These are phyloP conservation scores for Sanderia malayensis DNA, from an alignment of 30 jellyfish, hydroid and myxozoan species.

Conservation along the genomic window DNA sequence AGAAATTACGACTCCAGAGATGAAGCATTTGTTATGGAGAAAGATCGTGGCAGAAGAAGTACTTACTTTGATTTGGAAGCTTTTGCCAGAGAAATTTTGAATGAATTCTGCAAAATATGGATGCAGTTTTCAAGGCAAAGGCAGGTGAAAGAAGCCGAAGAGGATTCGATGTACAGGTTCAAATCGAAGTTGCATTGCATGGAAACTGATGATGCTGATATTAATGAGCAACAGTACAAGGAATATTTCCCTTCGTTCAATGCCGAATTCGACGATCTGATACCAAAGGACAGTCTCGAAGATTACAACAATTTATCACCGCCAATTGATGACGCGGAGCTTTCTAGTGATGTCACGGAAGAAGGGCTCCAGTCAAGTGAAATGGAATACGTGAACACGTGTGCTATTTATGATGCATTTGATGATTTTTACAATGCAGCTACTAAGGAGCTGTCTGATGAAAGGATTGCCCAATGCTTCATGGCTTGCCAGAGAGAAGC, in stretches of 20 bases:
- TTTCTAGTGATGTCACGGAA: no score
- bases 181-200: slow-evolving; percentile 61
- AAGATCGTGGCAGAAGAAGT: no score
- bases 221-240: slow-evolving; percentile 21
- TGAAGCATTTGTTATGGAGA: no score
- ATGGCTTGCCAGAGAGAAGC: slow-evolving; percentile 25
- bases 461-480: not conserved
- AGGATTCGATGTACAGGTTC: slow-evolving; percentile 54
- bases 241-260: slow-evolving; percentile 71
- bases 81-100: not conserved
- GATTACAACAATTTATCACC: no score
- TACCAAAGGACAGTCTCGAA: slow-evolving; percentile 58
- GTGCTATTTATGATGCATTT: slow-evolving; percentile 18
- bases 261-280: slow-evolving; percentile 47
- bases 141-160: slow-evolving; percentile 51
- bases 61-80: no score
- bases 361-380: no score
- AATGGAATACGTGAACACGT: not conserved
- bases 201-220: slow-evolving; percentile 61
- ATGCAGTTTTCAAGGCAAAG: slow-evolving; percentile 27
- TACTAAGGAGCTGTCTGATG: slow-evolving; percentile 10
- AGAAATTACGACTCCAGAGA: no score
- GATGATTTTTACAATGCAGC: not conserved
- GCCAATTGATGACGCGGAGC: no score
- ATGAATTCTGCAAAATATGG: slow-evolving; percentile 29